Evolutionary conservation across 2,888 invertebrate genomes (phyloP).

Genomic region (Petrolisthes manimaculis): DNA sequence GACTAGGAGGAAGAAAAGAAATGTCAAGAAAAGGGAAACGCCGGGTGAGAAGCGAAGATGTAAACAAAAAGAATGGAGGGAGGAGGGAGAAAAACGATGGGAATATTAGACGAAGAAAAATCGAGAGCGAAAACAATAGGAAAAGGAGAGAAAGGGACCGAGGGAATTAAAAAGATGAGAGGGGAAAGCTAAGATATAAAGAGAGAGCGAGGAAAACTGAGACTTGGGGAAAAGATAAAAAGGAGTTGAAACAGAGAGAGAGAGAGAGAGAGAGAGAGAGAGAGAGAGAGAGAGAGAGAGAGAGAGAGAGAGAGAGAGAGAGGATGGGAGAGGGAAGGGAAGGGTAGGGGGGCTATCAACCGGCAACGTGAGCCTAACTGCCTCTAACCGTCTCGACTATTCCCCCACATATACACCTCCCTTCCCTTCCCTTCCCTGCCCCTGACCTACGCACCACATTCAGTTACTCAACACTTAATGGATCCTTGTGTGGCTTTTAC

Average conservation of each 20-base stretch:
- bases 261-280: neutral
- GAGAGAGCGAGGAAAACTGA: neutral
- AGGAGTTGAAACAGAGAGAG: neutral
- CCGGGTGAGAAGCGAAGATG: neutral
- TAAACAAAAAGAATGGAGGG: neutral
- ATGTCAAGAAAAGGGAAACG: neutral
- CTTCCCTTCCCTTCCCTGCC: too few relatives aligned
- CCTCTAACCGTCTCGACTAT: too few relatives aligned
- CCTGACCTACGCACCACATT: too few relatives aligned
- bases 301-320: conserved; percentile 6
- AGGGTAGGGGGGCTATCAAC: neutral
- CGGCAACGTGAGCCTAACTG: too few relatives aligned
- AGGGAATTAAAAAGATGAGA: neutral
- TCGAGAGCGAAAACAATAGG: neutral
- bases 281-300: conserved; percentile 20
- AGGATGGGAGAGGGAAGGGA: neutral
- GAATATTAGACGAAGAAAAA: neutral
- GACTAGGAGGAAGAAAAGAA: neutral
- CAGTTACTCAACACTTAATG: too few relatives aligned
- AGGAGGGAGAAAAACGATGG: neutral
- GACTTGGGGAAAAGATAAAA: neutral
- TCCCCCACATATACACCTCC: too few relatives aligned
- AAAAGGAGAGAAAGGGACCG: neutral
- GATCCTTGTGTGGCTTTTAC: too few relatives aligned
- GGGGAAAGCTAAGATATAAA: neutral